Evolutionary conservation across 30 jellyfish, hydroid and myxozoan species (phyloP).

Genomic region (Aurelia coerulea): DNA sequence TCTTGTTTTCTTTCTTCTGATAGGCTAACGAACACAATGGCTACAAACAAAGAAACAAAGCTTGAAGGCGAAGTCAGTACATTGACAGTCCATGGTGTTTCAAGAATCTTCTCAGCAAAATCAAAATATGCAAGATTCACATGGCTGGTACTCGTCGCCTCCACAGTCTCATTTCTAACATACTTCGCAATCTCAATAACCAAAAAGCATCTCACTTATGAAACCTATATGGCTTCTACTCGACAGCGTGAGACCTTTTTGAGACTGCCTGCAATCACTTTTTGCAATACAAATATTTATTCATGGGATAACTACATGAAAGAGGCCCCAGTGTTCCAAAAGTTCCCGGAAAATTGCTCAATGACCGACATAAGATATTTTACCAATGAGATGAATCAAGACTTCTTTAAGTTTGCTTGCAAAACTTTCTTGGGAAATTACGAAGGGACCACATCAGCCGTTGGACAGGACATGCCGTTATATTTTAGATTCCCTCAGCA

Average conservation of each 20-base stretch:
- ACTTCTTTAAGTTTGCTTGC: slow-evolving; percentile 1
- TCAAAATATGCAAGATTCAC: neutral
- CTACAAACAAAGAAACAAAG: neutral
- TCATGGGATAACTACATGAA: neutral
- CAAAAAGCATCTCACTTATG: neutral
- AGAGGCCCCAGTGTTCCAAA: slow-evolving; percentile 16
- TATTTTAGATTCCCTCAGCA: slow-evolving; percentile 11
- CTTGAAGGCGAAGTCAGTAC: neutral
- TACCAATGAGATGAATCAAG: neutral
- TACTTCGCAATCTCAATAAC: neutral
- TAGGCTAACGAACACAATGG: slow-evolving; percentile 1
- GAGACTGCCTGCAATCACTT: slow-evolving; percentile 27
- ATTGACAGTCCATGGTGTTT: slow-evolving; percentile 41
- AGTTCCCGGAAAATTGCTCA: slow-evolving; percentile 40
- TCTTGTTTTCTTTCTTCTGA: too few species aligned
- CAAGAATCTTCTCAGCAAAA: slow-evolving; percentile 11
- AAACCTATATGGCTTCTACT: neutral
- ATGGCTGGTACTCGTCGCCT: slow-evolving; percentile 11
- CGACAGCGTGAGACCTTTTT: too few species aligned
- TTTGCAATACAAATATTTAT: slow-evolving; percentile 19
- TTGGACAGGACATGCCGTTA: neutral
- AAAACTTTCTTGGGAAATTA: neutral
- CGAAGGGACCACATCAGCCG: neutral
- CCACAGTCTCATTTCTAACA: neutral
- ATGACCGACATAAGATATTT: slow-evolving; percentile 10